These are phyloP conservation scores for Pao palembangensis DNA, from an alignment of 2,113 vertebrate species.

Conservation along the genomic window DNA sequence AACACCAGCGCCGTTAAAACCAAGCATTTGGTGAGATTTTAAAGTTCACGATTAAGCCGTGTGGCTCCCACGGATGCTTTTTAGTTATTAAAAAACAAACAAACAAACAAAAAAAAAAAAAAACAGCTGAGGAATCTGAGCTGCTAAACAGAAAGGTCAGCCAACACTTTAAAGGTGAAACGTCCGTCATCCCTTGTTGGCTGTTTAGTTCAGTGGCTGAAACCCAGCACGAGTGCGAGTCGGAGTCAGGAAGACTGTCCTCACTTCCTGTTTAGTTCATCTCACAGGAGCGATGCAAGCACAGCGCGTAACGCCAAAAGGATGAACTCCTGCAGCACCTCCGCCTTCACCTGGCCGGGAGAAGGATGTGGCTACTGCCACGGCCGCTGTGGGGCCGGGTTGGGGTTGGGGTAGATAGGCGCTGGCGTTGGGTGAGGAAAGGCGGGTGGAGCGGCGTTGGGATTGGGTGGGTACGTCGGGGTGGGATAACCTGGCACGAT, in stretches of 20 bases:
- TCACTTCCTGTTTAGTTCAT: slow-evolving; percentile 1
- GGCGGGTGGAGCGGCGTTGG: slow-evolving; percentile 42
- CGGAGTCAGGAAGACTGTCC: neutral
- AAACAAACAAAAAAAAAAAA: slow-evolving; percentile 15
- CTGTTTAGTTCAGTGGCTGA: neutral
- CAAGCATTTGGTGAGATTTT: no score
- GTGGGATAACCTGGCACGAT: slow-evolving; percentile 52
- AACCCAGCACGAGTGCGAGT: neutral
- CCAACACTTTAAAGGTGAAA: neutral
- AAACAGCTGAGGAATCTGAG: slow-evolving; percentile 8
- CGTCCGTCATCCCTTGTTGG: slow-evolving; percentile 4
- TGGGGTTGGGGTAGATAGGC: slow-evolving; percentile 63
- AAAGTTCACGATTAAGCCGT: slow-evolving; percentile 1
- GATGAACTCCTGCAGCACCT: slow-evolving; percentile 12
- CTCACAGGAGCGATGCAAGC: slow-evolving; percentile 19
- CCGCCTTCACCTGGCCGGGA: neutral
- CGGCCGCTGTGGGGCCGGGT: slow-evolving; percentile 57
- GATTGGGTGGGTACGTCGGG: slow-evolving; percentile 53
- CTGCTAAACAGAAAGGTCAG: slow-evolving; percentile 8
- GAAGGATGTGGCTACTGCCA: slow-evolving; percentile 54
- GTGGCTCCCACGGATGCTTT: slow-evolving; percentile 4
- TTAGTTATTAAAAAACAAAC: neutral
- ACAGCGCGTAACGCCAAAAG: slow-evolving; percentile 22
- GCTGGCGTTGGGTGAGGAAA: slow-evolving; percentile 56
- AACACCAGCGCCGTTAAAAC: no score